Conservation (phyloP, 2,888 invertebrate species). For the Spodoptera littoralis region DNA sequence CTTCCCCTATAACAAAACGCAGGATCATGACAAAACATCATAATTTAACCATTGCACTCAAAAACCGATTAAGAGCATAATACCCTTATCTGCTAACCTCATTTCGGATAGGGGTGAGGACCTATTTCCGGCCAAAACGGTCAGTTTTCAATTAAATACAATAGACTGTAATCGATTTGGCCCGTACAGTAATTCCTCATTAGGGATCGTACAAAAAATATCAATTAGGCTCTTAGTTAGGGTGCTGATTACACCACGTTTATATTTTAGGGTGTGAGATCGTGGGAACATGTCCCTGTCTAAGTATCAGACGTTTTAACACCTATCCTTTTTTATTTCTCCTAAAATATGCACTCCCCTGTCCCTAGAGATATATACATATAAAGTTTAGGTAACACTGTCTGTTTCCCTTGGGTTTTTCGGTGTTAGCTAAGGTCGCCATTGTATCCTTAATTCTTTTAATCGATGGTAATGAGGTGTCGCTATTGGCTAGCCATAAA, state of each 20-base stretch:
- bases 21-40: conserved; percentile 9
- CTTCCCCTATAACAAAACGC: conserved; percentile 1
- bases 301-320: not conserved
- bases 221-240: conserved; percentile 44
- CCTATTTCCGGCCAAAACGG: conserved; percentile 56
- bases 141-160: conserved; percentile 59
- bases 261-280: conserved; percentile 11
- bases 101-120: conserved; percentile 45
- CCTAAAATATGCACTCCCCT: too few species aligned
- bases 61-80: conserved; percentile 26
- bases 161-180: conserved; percentile 55
- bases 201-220: conserved; percentile 48
- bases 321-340: too few species aligned
- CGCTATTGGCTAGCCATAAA: too few species aligned
- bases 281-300: conserved; percentile 44
- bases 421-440: too few species aligned
- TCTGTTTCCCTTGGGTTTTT: too few species aligned
- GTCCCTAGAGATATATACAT: too few species aligned
- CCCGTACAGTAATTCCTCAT: conserved; percentile 54
- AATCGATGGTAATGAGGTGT: too few species aligned
- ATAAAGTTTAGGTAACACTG: too few species aligned
- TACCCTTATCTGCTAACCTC: conserved; percentile 46
- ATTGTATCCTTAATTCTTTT: too few species aligned
- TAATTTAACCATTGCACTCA: conserved; percentile 8
- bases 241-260: conserved; percentile 32